Evolutionary conservation across 1,140 invertebrate species (phyloP).

Genomic region (Sitodiplosis mosellana): DNA sequence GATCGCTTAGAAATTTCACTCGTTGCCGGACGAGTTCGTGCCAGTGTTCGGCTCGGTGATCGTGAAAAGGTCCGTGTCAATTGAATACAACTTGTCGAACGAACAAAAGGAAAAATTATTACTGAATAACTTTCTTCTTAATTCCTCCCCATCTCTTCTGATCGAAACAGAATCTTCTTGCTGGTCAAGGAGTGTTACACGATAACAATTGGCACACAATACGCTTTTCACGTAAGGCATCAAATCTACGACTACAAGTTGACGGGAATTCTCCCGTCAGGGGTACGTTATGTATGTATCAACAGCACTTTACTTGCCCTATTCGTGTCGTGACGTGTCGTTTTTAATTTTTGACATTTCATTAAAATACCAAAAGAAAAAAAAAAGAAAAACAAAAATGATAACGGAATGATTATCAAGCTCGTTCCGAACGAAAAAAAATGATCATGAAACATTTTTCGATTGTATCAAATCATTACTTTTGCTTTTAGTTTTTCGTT

Average conservation of each 20-base stretch:
- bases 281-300: constrained; percentile 60
- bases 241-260: constrained; percentile 63
- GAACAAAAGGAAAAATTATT: too few relatives aligned
- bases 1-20: constrained; percentile 70
- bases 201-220: constrained; percentile 92
- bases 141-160: constrained; percentile 1
- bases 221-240: constrained; percentile 64
- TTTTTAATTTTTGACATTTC: constrained; percentile 12
- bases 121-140: not conserved
- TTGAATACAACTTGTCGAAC: not conserved
- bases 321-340: constrained; percentile 27
- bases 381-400: not conserved
- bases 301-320: constrained; percentile 33
- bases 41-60: constrained; percentile 66
- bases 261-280: constrained; percentile 62
- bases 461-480: not conserved
- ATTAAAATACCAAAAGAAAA: not conserved
- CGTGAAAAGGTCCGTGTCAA: constrained; percentile 51
- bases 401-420: not conserved
- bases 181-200: constrained; percentile 62
- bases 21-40: constrained; percentile 57
- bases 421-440: not conserved
- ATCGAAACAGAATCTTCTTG: constrained; percentile 47
- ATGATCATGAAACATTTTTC: not conserved
- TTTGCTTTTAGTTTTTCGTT: not conserved